A percentile compares a stretch with the other conserved stretches of the same genome.
phyloP scores from a whole-genome alignment of 30 jellyfish, hydroid and myxozoan species.

The Aurelia aurita region DNA sequence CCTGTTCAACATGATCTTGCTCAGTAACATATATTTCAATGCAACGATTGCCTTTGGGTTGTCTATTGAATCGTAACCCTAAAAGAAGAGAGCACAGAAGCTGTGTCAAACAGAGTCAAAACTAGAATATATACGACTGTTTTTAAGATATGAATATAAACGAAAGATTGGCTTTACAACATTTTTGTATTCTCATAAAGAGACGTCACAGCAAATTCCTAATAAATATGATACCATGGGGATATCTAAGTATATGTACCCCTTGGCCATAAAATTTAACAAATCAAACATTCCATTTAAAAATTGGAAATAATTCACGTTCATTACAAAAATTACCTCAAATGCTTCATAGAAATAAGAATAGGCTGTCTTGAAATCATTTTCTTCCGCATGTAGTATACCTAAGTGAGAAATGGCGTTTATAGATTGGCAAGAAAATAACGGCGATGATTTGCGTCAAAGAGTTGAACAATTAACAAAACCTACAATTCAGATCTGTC shows the following conservation, averaged over 20 bases:
- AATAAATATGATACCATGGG: no score
- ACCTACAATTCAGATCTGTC: no score
- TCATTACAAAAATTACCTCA: constrained; percentile 59
- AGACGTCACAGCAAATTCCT: no score
- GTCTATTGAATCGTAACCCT: constrained; percentile 97
- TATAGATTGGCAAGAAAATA: not conserved
- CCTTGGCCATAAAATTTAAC: no score
- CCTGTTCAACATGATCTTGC: constrained; percentile 96
- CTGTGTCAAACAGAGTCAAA: not conserved
- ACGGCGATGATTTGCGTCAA: not conserved
- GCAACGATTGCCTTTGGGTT: constrained; percentile 87
- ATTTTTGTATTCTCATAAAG: no score
- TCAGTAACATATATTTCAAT: constrained; percentile 89
- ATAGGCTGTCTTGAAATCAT: constrained; percentile 93
- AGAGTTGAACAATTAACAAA: no score
- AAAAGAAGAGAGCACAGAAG: not conserved
- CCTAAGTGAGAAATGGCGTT: constrained; percentile 27
- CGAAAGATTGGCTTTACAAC: no score
- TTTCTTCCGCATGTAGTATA: constrained; percentile 90
- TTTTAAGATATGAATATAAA: no score
- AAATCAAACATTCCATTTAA: no score
- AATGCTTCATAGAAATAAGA: constrained; percentile 98
- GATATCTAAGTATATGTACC: no score
- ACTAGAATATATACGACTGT: not conserved
- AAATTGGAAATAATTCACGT: no score